These are phyloP conservation scores for Clupea harengus DNA, from an alignment of 2,113 vertebrate genomes.

Conservation along the genomic window DNA sequence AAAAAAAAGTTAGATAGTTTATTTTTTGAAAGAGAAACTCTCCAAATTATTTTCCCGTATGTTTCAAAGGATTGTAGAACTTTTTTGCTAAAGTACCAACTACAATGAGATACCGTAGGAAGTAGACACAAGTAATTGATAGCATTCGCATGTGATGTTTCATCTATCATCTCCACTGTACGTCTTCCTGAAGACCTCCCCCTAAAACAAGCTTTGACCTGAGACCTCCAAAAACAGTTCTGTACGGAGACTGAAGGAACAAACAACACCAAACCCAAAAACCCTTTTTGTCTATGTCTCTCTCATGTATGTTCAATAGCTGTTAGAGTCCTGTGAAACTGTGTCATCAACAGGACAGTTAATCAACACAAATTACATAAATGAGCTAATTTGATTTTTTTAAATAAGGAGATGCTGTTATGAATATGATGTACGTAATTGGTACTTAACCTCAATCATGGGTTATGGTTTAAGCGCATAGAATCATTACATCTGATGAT, in stretches of 20 bases:
- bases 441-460: background rate
- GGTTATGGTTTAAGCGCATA: background rate
- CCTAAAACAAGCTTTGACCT: background rate
- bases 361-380: background rate
- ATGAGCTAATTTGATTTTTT: background rate
- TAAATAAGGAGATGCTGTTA: background rate
- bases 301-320: slow-evolving; percentile 2
- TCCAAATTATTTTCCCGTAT: slow-evolving; percentile 54
- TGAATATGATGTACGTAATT: slow-evolving; percentile 14
- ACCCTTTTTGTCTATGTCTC: background rate
- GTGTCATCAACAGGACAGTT: background rate
- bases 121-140: slow-evolving; percentile 25
- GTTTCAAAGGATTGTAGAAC: slow-evolving; percentile 46
- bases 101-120: slow-evolving; percentile 15
- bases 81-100: slow-evolving; percentile 36
- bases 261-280: slow-evolving; percentile 12
- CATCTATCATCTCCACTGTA: slow-evolving; percentile 28
- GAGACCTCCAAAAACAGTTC: background rate
- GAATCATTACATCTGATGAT: background rate
- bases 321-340: slow-evolving; percentile 5
- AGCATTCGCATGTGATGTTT: slow-evolving; percentile 22
- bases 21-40: slow-evolving; percentile 43
- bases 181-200: slow-evolving; percentile 39
- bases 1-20: slow-evolving; percentile 62
- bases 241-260: background rate